Conservation (phyloP, 2,888 invertebrate genomes). For the Habroteleia sp. region DNA sequence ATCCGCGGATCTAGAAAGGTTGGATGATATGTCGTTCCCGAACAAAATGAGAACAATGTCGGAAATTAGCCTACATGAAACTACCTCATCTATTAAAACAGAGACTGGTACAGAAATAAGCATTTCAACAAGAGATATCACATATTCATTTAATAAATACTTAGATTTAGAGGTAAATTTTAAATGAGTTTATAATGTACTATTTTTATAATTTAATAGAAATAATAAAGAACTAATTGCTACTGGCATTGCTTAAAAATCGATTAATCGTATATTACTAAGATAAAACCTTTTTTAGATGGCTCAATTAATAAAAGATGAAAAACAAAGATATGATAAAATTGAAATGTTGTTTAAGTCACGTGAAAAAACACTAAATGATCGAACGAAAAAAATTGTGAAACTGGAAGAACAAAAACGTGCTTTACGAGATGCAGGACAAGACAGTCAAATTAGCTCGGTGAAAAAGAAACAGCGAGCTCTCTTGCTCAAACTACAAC, state of each 20-base stretch:
- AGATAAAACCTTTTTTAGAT: slow-evolving; percentile 75
- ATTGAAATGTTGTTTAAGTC: slow-evolving; percentile 85
- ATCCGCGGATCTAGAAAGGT: slow-evolving; percentile 73
- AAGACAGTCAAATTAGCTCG: slow-evolving; percentile 79
- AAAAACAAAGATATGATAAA: slow-evolving; percentile 85
- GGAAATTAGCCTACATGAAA: slow-evolving; percentile 80
- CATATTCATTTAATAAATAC: slow-evolving; percentile 79
- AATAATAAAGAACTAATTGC: not conserved
- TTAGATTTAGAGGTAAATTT: slow-evolving; percentile 75
- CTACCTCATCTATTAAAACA: slow-evolving; percentile 79
- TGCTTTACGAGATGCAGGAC: slow-evolving; percentile 77
- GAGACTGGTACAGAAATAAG: slow-evolving; percentile 80
- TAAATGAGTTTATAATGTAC: not conserved
- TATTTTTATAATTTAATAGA: too few relatives aligned
- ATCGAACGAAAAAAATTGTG: slow-evolving; percentile 83
- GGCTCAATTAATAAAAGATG: slow-evolving; percentile 86
- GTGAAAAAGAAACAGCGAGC: slow-evolving; percentile 87
- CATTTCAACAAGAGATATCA: slow-evolving; percentile 78
- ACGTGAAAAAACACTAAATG: slow-evolving; percentile 85
- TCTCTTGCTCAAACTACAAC: slow-evolving; percentile 85
- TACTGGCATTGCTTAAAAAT: too few relatives aligned
- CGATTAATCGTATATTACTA: not conserved
- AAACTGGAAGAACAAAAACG: slow-evolving; percentile 85
- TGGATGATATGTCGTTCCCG: slow-evolving; percentile 76
- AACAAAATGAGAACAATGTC: slow-evolving; percentile 78